Percentiles rank a stretch among this genome's conserved stretches.
phyloP scores from a whole-genome alignment of 2,797 vertebrate species.

The Clarias laeviceps region DNA sequence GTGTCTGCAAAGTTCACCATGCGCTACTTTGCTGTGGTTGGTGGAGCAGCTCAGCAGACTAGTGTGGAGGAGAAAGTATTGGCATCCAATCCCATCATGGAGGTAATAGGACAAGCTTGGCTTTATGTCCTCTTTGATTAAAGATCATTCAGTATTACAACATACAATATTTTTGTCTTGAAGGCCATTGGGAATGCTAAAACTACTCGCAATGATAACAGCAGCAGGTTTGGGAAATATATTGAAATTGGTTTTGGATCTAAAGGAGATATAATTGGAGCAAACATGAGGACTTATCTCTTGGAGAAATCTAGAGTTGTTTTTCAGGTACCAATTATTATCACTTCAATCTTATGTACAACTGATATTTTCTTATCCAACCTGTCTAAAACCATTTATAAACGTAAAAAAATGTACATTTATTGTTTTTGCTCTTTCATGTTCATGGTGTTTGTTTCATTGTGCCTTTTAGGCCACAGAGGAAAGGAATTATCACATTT shows the following conservation, averaged over 20 bases:
- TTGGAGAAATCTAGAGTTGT: constrained; percentile 84
- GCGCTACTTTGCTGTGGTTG: constrained; percentile 79
- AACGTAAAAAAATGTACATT: too few relatives aligned
- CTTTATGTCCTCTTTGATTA: neutral
- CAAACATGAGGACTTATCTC: constrained; percentile 81
- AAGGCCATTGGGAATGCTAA: constrained; percentile 84
- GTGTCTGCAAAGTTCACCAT: constrained; percentile 79
- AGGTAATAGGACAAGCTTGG: constrained; percentile 64
- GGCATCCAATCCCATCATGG: constrained; percentile 83
- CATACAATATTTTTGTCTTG: neutral
- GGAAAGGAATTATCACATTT: constrained; percentile 84
- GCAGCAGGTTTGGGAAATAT: constrained; percentile 85
- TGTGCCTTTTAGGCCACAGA: constrained; percentile 61
- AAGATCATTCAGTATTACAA: neutral
- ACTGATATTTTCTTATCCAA: neutral
- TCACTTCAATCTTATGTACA: neutral
- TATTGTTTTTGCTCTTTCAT: neutral
- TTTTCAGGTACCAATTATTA: constrained; percentile 73
- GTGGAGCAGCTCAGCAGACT: constrained; percentile 75
- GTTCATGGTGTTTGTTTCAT: neutral
- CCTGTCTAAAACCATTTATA: neutral
- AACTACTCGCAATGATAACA: constrained; percentile 83
- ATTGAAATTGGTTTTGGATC: constrained; percentile 79
- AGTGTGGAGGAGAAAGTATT: constrained; percentile 81
- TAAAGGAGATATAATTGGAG: constrained; percentile 74